Conservation (phyloP, 1,140 invertebrate species). For the Cryptotermes secundus region DNA sequence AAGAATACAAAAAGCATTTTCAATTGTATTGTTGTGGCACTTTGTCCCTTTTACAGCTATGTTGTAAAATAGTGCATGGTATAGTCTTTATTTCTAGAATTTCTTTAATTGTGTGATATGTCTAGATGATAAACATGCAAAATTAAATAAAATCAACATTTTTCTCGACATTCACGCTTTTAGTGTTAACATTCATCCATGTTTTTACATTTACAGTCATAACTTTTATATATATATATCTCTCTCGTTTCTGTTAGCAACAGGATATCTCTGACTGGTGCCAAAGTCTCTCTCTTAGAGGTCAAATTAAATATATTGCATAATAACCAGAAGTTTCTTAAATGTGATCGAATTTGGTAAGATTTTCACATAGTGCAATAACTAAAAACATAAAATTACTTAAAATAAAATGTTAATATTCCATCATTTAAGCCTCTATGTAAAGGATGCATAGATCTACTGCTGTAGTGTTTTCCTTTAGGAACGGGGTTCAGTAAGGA, state of each 20-base stretch:
- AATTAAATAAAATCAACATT: conserved; percentile 22
- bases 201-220: background rate
- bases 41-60: conserved; percentile 32
- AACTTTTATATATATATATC: background rate
- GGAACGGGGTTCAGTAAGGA: too few relatives aligned
- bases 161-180: background rate
- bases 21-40: conserved; percentile 34
- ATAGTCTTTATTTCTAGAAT: conserved; percentile 25
- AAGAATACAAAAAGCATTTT: conserved; percentile 36
- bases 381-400: too few relatives aligned
- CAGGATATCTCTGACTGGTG: background rate
- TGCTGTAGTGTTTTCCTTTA: too few relatives aligned
- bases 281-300: background rate
- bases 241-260: background rate
- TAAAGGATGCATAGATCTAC: too few relatives aligned
- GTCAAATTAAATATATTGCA: background rate
- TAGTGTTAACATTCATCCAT: background rate
- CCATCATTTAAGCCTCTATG: too few relatives aligned
- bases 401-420: too few relatives aligned
- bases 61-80: conserved; percentile 34
- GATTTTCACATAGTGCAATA: too few relatives aligned
- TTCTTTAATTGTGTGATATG: conserved; percentile 34
- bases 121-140: conserved; percentile 35
- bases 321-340: too few relatives aligned
- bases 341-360: too few relatives aligned